Evolutionary conservation across 2,113 vertebrate species (phyloP), one percentile per base, ranked within the genome.

Genomic region (Rissa tridactyla): DNA sequence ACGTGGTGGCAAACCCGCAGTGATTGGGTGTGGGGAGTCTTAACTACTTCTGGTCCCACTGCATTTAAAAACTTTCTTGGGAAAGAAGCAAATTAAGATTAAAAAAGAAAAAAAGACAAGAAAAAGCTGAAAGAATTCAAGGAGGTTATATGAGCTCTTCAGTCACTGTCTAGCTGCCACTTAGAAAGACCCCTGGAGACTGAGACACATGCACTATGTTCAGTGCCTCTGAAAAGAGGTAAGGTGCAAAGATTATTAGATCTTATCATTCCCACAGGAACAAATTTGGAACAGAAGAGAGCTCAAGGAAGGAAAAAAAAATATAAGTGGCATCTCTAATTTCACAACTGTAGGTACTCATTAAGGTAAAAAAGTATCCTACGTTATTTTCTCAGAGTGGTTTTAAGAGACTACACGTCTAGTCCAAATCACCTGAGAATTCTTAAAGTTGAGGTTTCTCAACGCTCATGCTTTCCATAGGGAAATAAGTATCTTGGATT

Each of bases 291-390:
- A 40, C 65, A 84, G 44, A 92, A 82, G 57, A 80, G 25, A 75
- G 30, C 62, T 86, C 34, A 30, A 30, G 27, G n/a, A 85, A 81
- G 57, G 27, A 49, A 79, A 94, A 76, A 86, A 86, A 90, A 76
- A 29, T 55, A 7, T 44, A 86, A 69, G 15, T 92, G 58, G 13
- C 79, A 13, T 93, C 73, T 95, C 93, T 95, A 82, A 92, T 92
- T 91, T 91, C 72, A 92, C 57, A 95, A 86, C 78, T 96, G 77
- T 76, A 93, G 88, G 64, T 92, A 57, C n/a, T 93, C 57, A 46
- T 82, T 72, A 90, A 77, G 88, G 69, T 51, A 34, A 79, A 96
- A 90, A 85, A 60, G 55, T 82, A 30, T 90, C 81, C 15, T 62
- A 14, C 49, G 46, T 75, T 93, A 57, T 92, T 96, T 65, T 65